These are phyloP conservation scores for Timema podura DNA, from an alignment of 2,888 invertebrate genomes.

Conservation along the genomic window DNA sequence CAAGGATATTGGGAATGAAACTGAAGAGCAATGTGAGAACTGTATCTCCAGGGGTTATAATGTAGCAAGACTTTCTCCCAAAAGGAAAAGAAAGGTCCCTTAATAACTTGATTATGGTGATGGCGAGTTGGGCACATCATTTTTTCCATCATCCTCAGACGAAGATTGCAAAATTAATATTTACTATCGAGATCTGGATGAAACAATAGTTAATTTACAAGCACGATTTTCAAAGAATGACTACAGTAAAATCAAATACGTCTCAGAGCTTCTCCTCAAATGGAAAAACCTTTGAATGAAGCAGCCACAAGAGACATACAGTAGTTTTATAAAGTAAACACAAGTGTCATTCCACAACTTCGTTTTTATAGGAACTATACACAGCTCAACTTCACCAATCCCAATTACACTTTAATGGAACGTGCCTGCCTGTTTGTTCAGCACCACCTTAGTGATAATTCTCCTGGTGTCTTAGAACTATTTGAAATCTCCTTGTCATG, in stretches of 20 bases:
- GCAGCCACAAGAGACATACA: background rate
- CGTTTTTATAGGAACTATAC: background rate
- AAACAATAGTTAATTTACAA: background rate
- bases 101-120: background rate
- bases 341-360: background rate
- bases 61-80: background rate
- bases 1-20: background rate
- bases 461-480: background rate
- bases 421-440: background rate
- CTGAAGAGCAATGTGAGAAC: background rate
- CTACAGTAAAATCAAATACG: background rate
- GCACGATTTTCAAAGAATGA: background rate
- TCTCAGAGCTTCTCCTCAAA: slow-evolving; percentile 7
- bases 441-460: background rate
- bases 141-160: background rate
- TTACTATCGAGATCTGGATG: background rate
- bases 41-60: background rate
- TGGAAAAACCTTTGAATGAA: background rate
- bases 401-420: background rate
- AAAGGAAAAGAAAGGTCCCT: background rate
- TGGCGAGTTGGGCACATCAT: slow-evolving; percentile 1
- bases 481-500: background rate
- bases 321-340: background rate
- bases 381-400: background rate
- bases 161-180: background rate